Conservation (phyloP, 2,113 vertebrate genomes). For the Parus major region DNA sequence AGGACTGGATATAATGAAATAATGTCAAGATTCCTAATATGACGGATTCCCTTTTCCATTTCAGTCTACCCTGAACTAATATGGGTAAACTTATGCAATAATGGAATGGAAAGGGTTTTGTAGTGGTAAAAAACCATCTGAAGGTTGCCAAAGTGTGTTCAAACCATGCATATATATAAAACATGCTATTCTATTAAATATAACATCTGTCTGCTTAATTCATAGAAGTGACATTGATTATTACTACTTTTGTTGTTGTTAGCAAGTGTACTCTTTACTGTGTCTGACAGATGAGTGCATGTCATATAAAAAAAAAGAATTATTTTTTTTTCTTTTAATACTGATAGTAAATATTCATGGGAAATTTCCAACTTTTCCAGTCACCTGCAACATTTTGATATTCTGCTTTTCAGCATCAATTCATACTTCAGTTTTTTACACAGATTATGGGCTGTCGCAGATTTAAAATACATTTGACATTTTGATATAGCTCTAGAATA, state of each 20-base stretch:
- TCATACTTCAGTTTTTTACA: neutral
- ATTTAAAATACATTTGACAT: conserved; percentile 43
- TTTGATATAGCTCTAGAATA: conserved; percentile 34
- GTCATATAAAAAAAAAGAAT: neutral
- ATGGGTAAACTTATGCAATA: neutral
- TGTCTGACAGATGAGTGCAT: neutral
- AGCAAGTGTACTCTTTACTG: neutral
- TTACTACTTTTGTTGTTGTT: neutral
- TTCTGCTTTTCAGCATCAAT: conserved; percentile 5
- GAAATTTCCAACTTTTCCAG: neutral
- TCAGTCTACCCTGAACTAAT: neutral
- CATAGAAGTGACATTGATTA: neutral
- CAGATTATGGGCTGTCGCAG: neutral
- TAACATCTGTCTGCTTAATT: neutral
- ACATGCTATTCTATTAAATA: neutral
- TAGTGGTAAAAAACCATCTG: neutral
- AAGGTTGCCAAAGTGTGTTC: neutral
- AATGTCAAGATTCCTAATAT: neutral
- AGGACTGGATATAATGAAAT: neutral
- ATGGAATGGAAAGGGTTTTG: neutral
- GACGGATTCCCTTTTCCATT: neutral
- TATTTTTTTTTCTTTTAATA: neutral
- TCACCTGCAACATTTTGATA: neutral
- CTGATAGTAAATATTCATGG: neutral
- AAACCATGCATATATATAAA: neutral